Conservation (phyloP, 2,888 invertebrate genomes). For the Pterostichus niger region DNA sequence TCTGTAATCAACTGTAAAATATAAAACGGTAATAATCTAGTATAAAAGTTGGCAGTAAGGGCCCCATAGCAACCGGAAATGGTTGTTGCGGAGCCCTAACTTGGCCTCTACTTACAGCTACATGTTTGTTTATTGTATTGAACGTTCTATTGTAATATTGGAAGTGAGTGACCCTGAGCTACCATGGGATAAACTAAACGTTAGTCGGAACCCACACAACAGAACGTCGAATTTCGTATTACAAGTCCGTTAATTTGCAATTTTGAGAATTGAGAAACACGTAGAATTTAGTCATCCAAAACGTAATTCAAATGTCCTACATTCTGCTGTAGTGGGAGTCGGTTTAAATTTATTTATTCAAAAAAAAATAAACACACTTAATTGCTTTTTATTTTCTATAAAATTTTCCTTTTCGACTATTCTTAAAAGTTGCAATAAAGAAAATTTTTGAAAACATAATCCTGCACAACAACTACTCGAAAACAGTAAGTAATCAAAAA, state of each 20-base stretch:
- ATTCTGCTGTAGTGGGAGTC: constrained; percentile 23
- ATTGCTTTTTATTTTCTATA: constrained; percentile 30
- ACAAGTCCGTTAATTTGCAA: constrained; percentile 15
- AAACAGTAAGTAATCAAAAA: constrained; percentile 20
- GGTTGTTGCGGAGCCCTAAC: constrained; percentile 41
- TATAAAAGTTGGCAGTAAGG: constrained; percentile 62
- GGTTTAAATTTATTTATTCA: constrained; percentile 14
- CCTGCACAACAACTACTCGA: constrained; percentile 59
- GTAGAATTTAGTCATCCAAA: neutral
- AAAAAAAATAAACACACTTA: constrained; percentile 51
- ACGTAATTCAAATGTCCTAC: constrained; percentile 15
- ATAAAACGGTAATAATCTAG: constrained; percentile 67
- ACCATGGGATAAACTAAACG: constrained; percentile 72
- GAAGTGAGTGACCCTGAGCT: constrained; percentile 78
- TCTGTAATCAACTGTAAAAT: constrained; percentile 65
- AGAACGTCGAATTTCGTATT: constrained; percentile 23
- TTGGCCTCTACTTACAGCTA: constrained; percentile 62
- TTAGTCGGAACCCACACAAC: constrained; percentile 25
- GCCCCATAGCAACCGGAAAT: neutral
- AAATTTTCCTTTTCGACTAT: constrained; percentile 55
- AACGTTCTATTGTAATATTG: constrained; percentile 75
- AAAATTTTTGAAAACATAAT: constrained; percentile 46
- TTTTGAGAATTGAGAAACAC: constrained; percentile 6
- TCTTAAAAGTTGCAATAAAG: constrained; percentile 57
- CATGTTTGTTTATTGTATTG: constrained; percentile 70